Evolutionary conservation across 2,113 vertebrate genomes (phyloP).

Genomic region (Cisticola juncidis): DNA sequence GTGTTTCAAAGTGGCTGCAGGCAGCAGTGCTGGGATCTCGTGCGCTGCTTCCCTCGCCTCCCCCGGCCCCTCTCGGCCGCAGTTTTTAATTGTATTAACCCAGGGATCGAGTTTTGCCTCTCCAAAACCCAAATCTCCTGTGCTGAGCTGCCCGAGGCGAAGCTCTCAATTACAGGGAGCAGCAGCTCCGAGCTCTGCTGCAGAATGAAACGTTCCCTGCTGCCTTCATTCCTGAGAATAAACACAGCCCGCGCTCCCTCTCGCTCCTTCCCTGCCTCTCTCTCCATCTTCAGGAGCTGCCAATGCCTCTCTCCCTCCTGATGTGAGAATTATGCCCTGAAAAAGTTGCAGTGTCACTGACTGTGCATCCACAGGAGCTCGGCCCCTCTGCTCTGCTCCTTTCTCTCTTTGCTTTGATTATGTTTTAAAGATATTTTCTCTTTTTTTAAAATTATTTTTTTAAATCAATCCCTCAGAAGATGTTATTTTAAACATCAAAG

Average conservation of each 20-base stretch:
- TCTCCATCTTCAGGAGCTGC: constrained; percentile 19
- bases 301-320: not conserved
- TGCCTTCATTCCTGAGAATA: not conserved
- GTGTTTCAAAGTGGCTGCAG: constrained; percentile 54
- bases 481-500: constrained; percentile 61
- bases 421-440: not conserved
- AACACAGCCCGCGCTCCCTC: not conserved
- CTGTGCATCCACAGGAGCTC: not conserved
- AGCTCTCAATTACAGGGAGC: not conserved
- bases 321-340: not conserved
- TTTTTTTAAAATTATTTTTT: not conserved
- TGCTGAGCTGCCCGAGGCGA: not conserved
- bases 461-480: not conserved
- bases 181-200: not conserved
- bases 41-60: not conserved
- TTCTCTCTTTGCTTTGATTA: not conserved
- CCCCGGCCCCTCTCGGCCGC: not conserved
- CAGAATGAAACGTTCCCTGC: not conserved
- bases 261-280: not conserved
- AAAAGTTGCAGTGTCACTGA: not conserved
- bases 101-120: not conserved
- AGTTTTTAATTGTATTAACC: not conserved
- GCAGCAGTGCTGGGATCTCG: not conserved
- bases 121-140: not conserved
- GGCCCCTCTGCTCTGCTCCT: rapidly evolving